Conservation (phyloP, 1,140 invertebrate species). For the Aporrectodea caliginosa region DNA sequence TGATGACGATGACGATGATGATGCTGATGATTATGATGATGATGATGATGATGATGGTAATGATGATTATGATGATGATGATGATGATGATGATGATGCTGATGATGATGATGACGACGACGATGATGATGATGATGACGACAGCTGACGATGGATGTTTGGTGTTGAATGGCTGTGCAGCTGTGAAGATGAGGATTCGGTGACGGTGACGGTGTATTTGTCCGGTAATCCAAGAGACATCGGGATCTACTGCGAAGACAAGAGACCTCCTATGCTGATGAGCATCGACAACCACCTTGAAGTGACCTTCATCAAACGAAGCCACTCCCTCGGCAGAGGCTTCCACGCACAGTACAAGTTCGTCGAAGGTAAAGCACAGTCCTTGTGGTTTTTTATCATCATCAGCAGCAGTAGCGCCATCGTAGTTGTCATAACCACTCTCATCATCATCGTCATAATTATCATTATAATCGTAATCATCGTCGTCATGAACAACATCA, state of each 20-base stretch:
- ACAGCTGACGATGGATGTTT: no score
- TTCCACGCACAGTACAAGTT: slow-evolving; percentile 83
- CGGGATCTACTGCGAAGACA: slow-evolving; percentile 75
- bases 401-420: no score
- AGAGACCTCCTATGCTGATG: slow-evolving; percentile 77
- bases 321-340: slow-evolving; percentile 62
- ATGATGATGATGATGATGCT: no score
- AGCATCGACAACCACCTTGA: slow-evolving; percentile 77
- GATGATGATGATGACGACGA: no score
- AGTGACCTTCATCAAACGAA: slow-evolving; percentile 73
- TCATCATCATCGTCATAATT: background rate
- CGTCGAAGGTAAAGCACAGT: slow-evolving; percentile 84
- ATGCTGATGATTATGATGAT: no score
- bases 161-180: no score
- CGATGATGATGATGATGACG: no score
- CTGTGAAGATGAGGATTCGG: slow-evolving; percentile 70
- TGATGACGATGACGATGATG: no score
- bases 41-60: no score
- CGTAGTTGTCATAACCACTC: background rate
- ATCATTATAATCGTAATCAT: background rate
- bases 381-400: no score
- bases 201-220: slow-evolving; percentile 72
- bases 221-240: slow-evolving; percentile 75
- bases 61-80: no score
- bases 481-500: background rate